These are phyloP conservation scores for Hozukius guyotensis DNA, from an alignment of 2,797 vertebrate species.

Conservation along the genomic window DNA sequence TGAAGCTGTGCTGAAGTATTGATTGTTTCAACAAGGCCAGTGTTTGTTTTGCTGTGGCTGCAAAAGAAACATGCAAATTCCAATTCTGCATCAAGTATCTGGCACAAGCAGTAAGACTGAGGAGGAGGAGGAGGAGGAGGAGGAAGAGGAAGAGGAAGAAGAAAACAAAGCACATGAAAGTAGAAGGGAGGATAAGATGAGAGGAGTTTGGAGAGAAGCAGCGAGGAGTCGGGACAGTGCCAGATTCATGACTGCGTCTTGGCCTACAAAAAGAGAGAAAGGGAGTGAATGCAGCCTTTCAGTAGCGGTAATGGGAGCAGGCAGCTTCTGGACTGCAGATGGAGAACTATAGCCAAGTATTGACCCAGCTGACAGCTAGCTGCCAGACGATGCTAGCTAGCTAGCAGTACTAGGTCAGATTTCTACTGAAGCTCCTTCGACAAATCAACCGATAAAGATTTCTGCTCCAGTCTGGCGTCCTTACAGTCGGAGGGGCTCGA, in stretches of 20 bases:
- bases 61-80: conserved; percentile 8
- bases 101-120: background rate
- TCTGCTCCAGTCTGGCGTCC: background rate
- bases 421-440: conserved; percentile 16
- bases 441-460: background rate
- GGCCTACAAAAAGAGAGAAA: conserved; percentile 11
- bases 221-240: background rate
- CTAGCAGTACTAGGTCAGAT: conserved; percentile 27
- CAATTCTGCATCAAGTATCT: background rate
- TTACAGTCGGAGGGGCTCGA: background rate
- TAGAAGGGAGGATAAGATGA: background rate
- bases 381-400: conserved; percentile 13
- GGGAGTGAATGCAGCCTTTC: conserved; percentile 20
- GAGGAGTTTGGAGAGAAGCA: background rate
- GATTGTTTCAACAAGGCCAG: background rate
- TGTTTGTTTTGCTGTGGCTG: background rate
- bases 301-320: conserved; percentile 29
- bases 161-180: background rate
- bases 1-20: background rate
- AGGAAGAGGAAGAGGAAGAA: background rate
- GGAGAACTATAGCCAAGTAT: conserved; percentile 38
- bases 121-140: background rate
- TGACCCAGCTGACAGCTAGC: conserved; percentile 41
- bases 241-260: conserved; percentile 4
- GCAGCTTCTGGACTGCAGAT: conserved; percentile 45